Evolutionary conservation across 2,888 invertebrate genomes (phyloP).

Genomic region (Pseudococcus jackbeardsleyi): DNA sequence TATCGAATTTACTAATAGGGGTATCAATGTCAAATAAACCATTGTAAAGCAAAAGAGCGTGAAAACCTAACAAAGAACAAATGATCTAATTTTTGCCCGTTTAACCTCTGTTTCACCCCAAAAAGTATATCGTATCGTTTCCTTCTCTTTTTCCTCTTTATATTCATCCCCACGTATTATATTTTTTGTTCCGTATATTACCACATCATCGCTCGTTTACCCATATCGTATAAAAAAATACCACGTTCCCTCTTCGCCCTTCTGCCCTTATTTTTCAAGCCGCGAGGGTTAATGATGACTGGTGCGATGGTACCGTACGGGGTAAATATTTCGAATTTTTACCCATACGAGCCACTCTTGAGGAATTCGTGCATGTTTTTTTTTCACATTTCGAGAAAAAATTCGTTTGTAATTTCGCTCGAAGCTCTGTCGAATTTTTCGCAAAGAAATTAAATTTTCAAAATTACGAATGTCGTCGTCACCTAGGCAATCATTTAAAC

Average conservation of each 20-base stretch:
- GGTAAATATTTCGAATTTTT: constrained; percentile 38
- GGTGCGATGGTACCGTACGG: neutral
- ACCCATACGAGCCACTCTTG: neutral
- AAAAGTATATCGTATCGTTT: constrained; percentile 58
- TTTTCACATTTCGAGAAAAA: neutral
- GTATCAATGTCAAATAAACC: constrained; percentile 64
- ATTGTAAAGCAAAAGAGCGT: constrained; percentile 65
- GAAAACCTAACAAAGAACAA: constrained; percentile 65
- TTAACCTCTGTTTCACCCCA: constrained; percentile 64
- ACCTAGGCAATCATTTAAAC: neutral
- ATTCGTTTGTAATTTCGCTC: neutral
- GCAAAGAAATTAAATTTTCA: constrained; percentile 33
- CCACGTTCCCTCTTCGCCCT: neutral
- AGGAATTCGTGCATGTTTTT: neutral
- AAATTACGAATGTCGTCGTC: neutral
- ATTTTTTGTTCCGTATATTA: constrained; percentile 43
- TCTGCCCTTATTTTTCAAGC: neutral
- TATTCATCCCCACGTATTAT: constrained; percentile 27
- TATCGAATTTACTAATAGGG: constrained; percentile 63
- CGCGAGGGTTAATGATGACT: constrained; percentile 1
- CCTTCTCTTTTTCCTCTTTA: neutral
- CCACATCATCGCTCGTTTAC: constrained; percentile 52
- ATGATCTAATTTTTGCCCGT: constrained; percentile 65
- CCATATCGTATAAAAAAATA: constrained; percentile 11
- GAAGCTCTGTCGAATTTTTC: neutral